A percentile compares a stretch with the other conserved stretches of the same genome.
Evolutionary conservation across 2,888 invertebrate genomes (phyloP).

Genomic region (Tubulanus polymorphus): DNA sequence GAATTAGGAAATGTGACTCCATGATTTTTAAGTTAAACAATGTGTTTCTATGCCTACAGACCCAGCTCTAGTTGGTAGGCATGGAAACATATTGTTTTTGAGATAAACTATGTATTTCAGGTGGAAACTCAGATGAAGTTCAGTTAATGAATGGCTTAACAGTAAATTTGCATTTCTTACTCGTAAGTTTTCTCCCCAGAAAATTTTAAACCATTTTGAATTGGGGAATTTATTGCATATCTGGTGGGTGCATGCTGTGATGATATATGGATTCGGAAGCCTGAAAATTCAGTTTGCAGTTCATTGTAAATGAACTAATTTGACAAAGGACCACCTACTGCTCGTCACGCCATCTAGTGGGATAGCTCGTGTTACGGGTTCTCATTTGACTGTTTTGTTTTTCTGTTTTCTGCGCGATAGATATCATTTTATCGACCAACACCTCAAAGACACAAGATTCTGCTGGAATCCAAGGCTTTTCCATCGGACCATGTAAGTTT

Average conservation of each 20-base stretch:
- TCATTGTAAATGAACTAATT: too few species aligned
- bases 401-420: too few species aligned
- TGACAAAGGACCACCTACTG: too few species aligned
- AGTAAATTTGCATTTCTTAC: constrained; percentile 59
- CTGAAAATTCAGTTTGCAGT: too few species aligned
- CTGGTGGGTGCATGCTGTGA: not conserved
- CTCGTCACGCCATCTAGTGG: too few species aligned
- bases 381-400: not conserved
- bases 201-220: not conserved
- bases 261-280: too few species aligned
- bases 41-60: too few species aligned
- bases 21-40: too few species aligned
- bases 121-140: constrained; percentile 55
- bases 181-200: constrained; percentile 43
- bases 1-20: too few species aligned
- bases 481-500: constrained; percentile 58
- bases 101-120: too few species aligned
- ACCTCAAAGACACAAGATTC: constrained; percentile 55
- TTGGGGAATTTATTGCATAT: not conserved
- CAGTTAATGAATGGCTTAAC: constrained; percentile 60
- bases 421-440: constrained; percentile 60
- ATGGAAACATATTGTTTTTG: too few species aligned
- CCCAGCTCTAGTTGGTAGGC: too few species aligned
- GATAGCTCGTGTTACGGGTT: not conserved
- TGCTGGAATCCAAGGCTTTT: constrained; percentile 59